Evolutionary conservation across 2,113 vertebrate species (phyloP), one percentile per base, ranked within the genome.

Genomic region (Pungitius pungitius): DNA sequence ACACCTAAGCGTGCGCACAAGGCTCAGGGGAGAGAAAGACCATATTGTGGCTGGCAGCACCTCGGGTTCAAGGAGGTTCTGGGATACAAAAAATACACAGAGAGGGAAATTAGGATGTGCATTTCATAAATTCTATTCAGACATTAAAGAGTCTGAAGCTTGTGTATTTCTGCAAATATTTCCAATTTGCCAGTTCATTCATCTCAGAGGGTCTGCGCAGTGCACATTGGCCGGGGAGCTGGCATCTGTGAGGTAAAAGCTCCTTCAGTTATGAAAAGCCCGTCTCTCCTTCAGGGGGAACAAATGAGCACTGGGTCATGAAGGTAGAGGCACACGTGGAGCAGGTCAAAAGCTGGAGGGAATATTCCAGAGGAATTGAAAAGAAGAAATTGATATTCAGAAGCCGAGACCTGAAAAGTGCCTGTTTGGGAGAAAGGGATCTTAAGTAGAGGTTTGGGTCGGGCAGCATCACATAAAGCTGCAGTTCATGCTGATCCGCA

Each of bases 381-480:
- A 82, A 75, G 45, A 71, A n/a, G 49, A 35, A 83, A 78, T 78
- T 24, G 55, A 57, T 61, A 66, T 72, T 77, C 60, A 79, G 73
- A 69, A 81, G 71, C 54, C 47, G 42, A 51, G 22, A 71, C 80
- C 45, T 78, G 26, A 82, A 74, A 30, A 87, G 80, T 69, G 22
- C 37, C 54, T 74, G 61, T 73, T n/a, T 27, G 39, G 2, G 3
- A 40, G 14, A 0, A 24, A 65, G 74, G 2, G 35, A 30, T 51
- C 27, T 35, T 40, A 49, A 43, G 64, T 49, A 60, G 18, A 66
- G 42, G 26, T 77, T 72, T 33, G 24, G 39, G 65, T 69, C 68
- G 64, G 43, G 59, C 26, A 47, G 27, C 63, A 35, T 73, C 15
- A 39, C 11, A 73, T 47, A 42, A 63, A 69, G 24, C 47, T 51